A percentile compares a stretch with the other conserved stretches of the same genome.
These are phyloP conservation scores for Leucophenga varia DNA, from an alignment of 1,140 invertebrate genomes.

Conservation along the genomic window DNA sequence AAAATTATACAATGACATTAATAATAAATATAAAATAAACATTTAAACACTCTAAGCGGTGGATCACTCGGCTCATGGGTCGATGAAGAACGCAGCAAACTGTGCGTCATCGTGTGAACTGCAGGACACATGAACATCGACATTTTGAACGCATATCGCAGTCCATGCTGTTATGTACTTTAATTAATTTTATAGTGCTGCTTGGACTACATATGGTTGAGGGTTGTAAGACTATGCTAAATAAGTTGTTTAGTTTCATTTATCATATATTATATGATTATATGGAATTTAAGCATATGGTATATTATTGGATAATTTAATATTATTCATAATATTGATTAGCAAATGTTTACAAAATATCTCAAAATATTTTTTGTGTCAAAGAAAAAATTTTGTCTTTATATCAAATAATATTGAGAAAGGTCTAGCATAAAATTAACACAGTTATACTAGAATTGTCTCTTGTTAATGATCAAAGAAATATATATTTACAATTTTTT, in stretches of 20 bases:
- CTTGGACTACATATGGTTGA: constrained; percentile 64
- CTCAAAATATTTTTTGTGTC: constrained; percentile 8
- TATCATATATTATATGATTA: too few relatives aligned
- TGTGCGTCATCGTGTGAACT: constrained; percentile 77
- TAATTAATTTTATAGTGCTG: constrained; percentile 45
- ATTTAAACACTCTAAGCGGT: constrained; percentile 59
- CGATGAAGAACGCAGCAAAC: constrained; percentile 83
- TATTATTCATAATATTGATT: constrained; percentile 15
- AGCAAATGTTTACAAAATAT: constrained; percentile 3
- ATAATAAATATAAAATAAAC: constrained; percentile 13
- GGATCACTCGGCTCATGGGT: constrained; percentile 76
- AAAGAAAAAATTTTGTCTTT: constrained; percentile 12
- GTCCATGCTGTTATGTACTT: constrained; percentile 57
- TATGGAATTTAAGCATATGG: constrained; percentile 18
- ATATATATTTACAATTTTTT: constrained; percentile 5
- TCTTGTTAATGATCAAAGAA: constrained; percentile 13
- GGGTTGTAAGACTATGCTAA: constrained; percentile 53
- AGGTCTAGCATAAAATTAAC: constrained; percentile 24
- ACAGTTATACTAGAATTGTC: constrained; percentile 18
- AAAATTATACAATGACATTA: too few relatives aligned
- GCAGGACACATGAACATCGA: constrained; percentile 80
- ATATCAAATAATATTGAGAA: constrained; percentile 17
- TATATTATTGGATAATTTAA: constrained; percentile 26
- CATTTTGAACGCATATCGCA: constrained; percentile 78
- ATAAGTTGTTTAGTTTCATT: constrained; percentile 23